Evolutionary conservation across 2,113 vertebrate species (phyloP).

Genomic region (Octodon degus): DNA sequence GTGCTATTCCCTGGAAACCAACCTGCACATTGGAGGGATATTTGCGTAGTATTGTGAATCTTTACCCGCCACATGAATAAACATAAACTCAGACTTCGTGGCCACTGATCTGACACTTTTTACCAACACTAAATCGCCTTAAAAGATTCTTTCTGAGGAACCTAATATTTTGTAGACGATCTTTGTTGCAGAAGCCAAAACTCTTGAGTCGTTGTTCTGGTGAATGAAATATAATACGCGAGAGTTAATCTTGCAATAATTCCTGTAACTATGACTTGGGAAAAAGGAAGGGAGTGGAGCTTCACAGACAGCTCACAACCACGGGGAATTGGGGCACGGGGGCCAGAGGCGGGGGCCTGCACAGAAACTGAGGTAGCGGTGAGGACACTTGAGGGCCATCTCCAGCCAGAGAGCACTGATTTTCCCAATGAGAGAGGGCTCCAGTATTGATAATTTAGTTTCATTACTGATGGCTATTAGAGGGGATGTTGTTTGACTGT

Average conservation of each 20-base stretch:
- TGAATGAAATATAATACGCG: slow-evolving; percentile 73
- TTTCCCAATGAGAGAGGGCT: neutral
- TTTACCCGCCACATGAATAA: slow-evolving; percentile 64
- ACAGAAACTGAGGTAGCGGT: neutral
- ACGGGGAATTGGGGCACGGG: slow-evolving; percentile 42
- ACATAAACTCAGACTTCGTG: slow-evolving; percentile 69
- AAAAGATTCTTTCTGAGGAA: slow-evolving; percentile 65
- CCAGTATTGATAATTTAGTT: neutral
- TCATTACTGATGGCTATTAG: neutral
- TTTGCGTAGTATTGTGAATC: slow-evolving; percentile 50
- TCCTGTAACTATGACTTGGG: slow-evolving; percentile 79
- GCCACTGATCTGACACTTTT: slow-evolving; percentile 64
- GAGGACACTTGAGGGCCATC: neutral
- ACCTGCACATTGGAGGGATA: neutral
- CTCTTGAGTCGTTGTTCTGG: slow-evolving; percentile 26
- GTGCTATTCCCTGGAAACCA: neutral
- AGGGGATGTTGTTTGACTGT: neutral
- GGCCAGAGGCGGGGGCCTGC: neutral
- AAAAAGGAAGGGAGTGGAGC: slow-evolving; percentile 75
- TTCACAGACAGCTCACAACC: slow-evolving; percentile 62
- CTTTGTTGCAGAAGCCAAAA: slow-evolving; percentile 71
- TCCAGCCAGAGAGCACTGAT: neutral
- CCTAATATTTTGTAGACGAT: slow-evolving; percentile 66
- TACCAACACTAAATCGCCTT: slow-evolving; percentile 44
- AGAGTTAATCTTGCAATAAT: slow-evolving; percentile 75